Evolutionary conservation across 1,140 invertebrate species (phyloP).

Genomic region (Monochamus saltuarius): DNA sequence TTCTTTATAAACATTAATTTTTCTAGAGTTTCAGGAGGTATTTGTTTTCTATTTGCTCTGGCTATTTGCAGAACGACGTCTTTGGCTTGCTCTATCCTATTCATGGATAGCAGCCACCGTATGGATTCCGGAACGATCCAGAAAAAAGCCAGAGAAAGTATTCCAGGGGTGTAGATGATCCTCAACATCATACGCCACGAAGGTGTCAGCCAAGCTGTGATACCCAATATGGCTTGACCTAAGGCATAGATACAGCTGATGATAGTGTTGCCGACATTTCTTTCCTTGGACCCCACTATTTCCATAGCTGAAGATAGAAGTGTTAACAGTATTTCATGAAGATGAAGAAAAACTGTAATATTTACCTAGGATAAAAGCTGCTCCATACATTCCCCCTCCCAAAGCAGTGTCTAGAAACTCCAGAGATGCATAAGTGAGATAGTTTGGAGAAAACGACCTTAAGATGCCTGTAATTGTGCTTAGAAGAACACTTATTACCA

Average conservation of each 20-base stretch:
- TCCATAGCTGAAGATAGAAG: slow-evolving; percentile 66
- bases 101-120: slow-evolving; percentile 74
- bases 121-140: slow-evolving; percentile 65
- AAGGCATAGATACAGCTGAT: slow-evolving; percentile 69
- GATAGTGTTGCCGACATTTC: slow-evolving; percentile 71
- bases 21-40: slow-evolving; percentile 56
- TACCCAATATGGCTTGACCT: slow-evolving; percentile 70
- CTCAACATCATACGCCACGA: slow-evolving; percentile 71
- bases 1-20: slow-evolving; percentile 33
- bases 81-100: slow-evolving; percentile 63
- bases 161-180: slow-evolving; percentile 65
- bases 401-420: slow-evolving; percentile 64
- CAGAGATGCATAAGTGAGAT: slow-evolving; percentile 58
- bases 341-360: slow-evolving; percentile 11
- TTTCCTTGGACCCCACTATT: slow-evolving; percentile 68
- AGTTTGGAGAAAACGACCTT: slow-evolving; percentile 33
- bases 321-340: slow-evolving; percentile 1
- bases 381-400: slow-evolving; percentile 63
- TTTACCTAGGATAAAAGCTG: slow-evolving; percentile 62
- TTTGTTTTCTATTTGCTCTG: slow-evolving; percentile 64
- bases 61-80: slow-evolving; percentile 63
- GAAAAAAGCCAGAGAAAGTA: slow-evolving; percentile 63
- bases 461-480: slow-evolving; percentile 49
- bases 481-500: slow-evolving; percentile 58
- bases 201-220: slow-evolving; percentile 65